phyloP scores from a whole-genome alignment of 2,797 vertebrate species.

The Phyllotis vaccarum region DNA sequence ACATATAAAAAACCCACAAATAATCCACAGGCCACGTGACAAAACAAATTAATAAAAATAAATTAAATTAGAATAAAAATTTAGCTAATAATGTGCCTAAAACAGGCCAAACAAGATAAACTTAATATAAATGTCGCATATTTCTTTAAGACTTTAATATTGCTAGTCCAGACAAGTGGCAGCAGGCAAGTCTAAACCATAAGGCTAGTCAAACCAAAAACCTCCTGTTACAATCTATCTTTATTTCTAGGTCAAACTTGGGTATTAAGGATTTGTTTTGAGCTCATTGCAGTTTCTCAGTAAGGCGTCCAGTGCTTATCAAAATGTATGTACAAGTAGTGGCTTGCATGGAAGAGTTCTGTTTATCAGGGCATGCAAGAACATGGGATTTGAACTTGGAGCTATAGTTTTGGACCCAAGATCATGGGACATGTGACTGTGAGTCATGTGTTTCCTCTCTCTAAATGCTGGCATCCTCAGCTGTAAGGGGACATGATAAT shows the following conservation, averaged over 20 bases:
- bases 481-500: neutral
- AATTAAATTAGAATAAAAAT: too few species aligned
- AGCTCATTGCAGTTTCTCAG: neutral
- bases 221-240: too few species aligned
- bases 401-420: neutral
- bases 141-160: too few species aligned
- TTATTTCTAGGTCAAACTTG: slow-evolving; percentile 32
- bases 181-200: too few species aligned
- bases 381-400: neutral
- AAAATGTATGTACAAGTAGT: neutral
- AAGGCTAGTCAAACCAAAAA: too few species aligned
- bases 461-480: neutral
- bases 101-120: too few species aligned
- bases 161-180: too few species aligned
- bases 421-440: slow-evolving; percentile 53
- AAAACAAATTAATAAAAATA: too few species aligned
- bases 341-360: neutral
- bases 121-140: too few species aligned
- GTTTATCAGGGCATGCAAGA: slow-evolving; percentile 21
- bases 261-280: slow-evolving; percentile 54
- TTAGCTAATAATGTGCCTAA: too few species aligned
- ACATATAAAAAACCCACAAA: too few species aligned
- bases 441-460: slow-evolving; percentile 42
- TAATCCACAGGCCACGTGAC: too few species aligned
- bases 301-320: neutral